Evolutionary conservation across 2,113 vertebrate genomes (phyloP).

Genomic region (Todiramphus saurophagus): DNA sequence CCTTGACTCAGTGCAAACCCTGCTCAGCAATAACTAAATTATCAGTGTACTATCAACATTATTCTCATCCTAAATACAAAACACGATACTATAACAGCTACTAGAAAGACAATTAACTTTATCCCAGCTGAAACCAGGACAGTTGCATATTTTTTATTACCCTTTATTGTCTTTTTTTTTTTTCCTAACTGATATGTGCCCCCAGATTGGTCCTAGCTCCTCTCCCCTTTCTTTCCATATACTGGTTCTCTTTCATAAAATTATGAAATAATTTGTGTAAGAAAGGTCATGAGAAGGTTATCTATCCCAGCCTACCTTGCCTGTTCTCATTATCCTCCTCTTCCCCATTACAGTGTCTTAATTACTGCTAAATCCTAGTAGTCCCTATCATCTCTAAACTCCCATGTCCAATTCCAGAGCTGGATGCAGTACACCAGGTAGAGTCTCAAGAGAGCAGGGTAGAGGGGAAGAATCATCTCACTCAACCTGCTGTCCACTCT

Average conservation of each 20-base stretch:
- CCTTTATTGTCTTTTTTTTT: background rate
- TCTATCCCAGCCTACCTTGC: background rate
- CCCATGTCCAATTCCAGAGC: background rate
- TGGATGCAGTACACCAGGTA: background rate
- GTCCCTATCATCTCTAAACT: background rate
- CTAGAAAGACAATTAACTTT: background rate
- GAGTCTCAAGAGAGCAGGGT: background rate
- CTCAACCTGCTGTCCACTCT: no score
- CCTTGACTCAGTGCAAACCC: background rate
- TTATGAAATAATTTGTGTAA: background rate
- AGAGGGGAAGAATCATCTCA: background rate
- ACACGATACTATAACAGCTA: background rate
- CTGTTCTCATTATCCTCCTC: background rate
- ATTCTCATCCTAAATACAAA: background rate
- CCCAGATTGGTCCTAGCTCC: background rate
- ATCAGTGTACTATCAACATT: background rate
- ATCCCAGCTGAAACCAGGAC: background rate
- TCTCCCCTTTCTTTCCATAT: background rate
- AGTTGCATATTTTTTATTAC: background rate
- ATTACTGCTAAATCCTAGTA: background rate
- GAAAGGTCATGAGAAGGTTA: background rate
- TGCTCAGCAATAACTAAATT: background rate
- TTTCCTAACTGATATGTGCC: background rate
- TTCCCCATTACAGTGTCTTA: background rate
- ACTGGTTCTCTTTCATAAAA: background rate